Conservation (phyloP, 2,113 vertebrate species). For the Nyctereutes procyonoides region DNA sequence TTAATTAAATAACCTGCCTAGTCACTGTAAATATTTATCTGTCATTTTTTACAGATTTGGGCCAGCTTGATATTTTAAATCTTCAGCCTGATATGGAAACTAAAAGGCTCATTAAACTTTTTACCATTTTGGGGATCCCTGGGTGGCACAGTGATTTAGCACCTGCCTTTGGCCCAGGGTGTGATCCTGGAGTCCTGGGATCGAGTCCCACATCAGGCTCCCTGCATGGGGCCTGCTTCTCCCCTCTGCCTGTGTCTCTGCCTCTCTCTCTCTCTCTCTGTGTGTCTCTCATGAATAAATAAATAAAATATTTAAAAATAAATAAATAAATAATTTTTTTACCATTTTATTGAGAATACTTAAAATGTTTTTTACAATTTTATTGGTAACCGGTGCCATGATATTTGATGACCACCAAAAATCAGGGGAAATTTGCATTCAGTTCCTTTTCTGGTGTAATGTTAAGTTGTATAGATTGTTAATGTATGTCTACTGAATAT, state of each 20-base stretch:
- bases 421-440: slow-evolving; percentile 71
- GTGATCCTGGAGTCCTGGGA: no score
- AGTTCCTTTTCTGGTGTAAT: slow-evolving; percentile 82
- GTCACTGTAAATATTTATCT: slow-evolving; percentile 63
- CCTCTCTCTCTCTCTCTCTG: no score
- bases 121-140: slow-evolving; percentile 61
- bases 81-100: slow-evolving; percentile 63
- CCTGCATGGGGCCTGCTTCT: no score
- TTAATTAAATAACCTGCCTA: slow-evolving; percentile 32
- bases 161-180: no score
- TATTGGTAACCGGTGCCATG: slow-evolving; percentile 75
- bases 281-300: no score
- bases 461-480: slow-evolving; percentile 84
- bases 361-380: slow-evolving; percentile 75
- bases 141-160: no score
- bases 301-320: no score
- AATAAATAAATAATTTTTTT: slow-evolving; percentile 55
- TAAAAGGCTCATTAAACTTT: slow-evolving; percentile 74
- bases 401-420: slow-evolving; percentile 76
- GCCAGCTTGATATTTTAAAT: slow-evolving; percentile 69
- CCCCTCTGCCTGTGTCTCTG: no score
- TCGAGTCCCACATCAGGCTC: no score
- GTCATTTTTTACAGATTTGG: slow-evolving; percentile 61
- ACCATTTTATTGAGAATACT: slow-evolving; percentile 77
- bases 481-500: slow-evolving; percentile 86